These are phyloP conservation scores for Apomyelois bistriatella DNA, from an alignment of 2,888 invertebrate species.

Conservation along the genomic window DNA sequence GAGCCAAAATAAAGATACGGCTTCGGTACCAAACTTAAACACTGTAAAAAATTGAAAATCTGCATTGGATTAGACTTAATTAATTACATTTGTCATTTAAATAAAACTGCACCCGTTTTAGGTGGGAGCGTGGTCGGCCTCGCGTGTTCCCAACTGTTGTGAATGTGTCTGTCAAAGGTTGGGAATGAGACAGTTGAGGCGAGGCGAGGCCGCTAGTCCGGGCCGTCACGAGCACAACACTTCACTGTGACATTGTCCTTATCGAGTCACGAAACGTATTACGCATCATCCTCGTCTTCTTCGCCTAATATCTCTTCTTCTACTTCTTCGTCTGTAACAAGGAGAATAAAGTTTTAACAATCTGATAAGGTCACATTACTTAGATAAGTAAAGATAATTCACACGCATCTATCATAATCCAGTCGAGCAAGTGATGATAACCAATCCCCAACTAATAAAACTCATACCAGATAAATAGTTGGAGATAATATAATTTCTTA, in stretches of 20 bases:
- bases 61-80: constrained; percentile 73
- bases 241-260: constrained; percentile 81
- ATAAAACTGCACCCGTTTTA: constrained; percentile 76
- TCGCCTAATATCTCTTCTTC: constrained; percentile 74
- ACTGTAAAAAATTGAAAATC: constrained; percentile 68
- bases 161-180: constrained; percentile 36
- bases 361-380: neutral
- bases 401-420: neutral
- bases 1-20: constrained; percentile 65
- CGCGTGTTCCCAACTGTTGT: constrained; percentile 72
- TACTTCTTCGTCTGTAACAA: constrained; percentile 75
- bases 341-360: neutral
- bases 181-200: constrained; percentile 66
- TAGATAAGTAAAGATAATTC: neutral
- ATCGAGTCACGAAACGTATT: constrained; percentile 71
- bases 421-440: neutral
- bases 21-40: constrained; percentile 71
- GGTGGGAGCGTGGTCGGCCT: constrained; percentile 73
- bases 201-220: constrained; percentile 70
- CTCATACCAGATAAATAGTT: neutral
- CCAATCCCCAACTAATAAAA: neutral
- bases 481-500: too few relatives aligned
- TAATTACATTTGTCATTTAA: constrained; percentile 79
- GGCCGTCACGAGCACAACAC: constrained; percentile 77
- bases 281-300: constrained; percentile 78